Base-by-base conservation (phyloP, 2,888 invertebrate species). In the Microctonus aethiopoides region DNA sequence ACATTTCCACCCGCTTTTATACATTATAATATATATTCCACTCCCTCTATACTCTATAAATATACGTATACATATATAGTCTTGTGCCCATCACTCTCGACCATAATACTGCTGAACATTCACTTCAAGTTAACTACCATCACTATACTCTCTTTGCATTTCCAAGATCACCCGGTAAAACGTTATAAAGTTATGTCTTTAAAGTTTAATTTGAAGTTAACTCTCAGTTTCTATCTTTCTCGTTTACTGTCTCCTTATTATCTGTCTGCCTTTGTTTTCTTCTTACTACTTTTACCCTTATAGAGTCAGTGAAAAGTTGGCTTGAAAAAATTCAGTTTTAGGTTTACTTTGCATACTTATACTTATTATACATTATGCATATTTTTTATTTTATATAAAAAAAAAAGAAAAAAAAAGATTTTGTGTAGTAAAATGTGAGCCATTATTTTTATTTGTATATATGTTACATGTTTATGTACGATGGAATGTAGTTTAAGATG, bases 121-220 rank as follows among this genome's bases (percentile, higher is more conserved):
- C 54, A 20, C 61, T 74, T 73, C 36, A 76, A 78, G 77, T 78
- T 79, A 79, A 77, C 78, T 75, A 76, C 74, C 70, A 29, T 32
- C 24, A 22, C 51, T 32, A 11, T 26, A 29, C 63, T 56, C 63
- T 56, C 54, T n/a, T 11, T 72, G 68, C 72, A 71, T 73, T 74
- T 67, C 36, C 69, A 67, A 74, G 77, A 79, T 79, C 79, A 75
- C 70, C 75, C 64, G 62, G 72, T 72, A 71, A 76, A 75, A 75
- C 75, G 79, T 75, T 76, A 77, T 64, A 73, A 80, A 80, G 79
- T 79, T 80, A 78, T 77, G 80, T 80, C 79, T 81, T 78, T 75
- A 77, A 77, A 80, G 74, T 79, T 80, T 80, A 79, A 81, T 80
- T 81, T 79, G 76, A 78, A 77, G 74, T 76, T 79, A 74, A 78